phyloP scores from a whole-genome alignment of 2,113 vertebrate genomes.

The Anas platyrhynchos region DNA sequence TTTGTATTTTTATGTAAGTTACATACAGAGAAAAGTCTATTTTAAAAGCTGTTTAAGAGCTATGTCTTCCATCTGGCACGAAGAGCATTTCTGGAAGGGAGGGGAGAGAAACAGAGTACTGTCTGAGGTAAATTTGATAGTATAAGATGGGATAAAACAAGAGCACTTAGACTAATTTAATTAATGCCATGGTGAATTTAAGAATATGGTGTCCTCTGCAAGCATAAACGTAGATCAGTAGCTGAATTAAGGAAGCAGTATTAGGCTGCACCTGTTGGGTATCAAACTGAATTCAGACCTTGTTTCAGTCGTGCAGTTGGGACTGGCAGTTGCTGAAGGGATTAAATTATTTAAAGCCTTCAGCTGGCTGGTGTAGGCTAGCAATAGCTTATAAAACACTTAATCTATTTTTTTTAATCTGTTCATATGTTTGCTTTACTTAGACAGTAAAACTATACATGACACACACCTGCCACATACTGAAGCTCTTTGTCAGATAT shows the following conservation, averaged over 20 bases:
- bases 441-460: conserved; percentile 71
- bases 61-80: conserved; percentile 33
- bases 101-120: conserved; percentile 14
- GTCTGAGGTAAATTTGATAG: conserved; percentile 66
- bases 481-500: conserved; percentile 66
- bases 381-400: conserved; percentile 81
- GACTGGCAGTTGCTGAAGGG: conserved; percentile 85
- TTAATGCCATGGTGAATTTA: conserved; percentile 67
- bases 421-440: conserved; percentile 82
- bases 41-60: conserved; percentile 20
- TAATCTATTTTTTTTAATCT: conserved; percentile 86
- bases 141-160: conserved; percentile 59
- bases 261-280: conserved; percentile 82
- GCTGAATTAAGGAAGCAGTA: conserved; percentile 64
- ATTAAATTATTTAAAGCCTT: conserved; percentile 89
- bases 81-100: conserved; percentile 38
- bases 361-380: conserved; percentile 85
- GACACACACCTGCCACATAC: conserved; percentile 74
- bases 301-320: conserved; percentile 81
- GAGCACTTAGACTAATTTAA: conserved; percentile 71
- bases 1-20: background rate
- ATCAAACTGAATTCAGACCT: conserved; percentile 79
- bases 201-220: conserved; percentile 57
- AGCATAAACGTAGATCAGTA: conserved; percentile 67
- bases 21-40: conserved; percentile 14